These are phyloP conservation scores for Cairina moschata DNA, from an alignment of 2,113 vertebrate genomes.

Conservation along the genomic window DNA sequence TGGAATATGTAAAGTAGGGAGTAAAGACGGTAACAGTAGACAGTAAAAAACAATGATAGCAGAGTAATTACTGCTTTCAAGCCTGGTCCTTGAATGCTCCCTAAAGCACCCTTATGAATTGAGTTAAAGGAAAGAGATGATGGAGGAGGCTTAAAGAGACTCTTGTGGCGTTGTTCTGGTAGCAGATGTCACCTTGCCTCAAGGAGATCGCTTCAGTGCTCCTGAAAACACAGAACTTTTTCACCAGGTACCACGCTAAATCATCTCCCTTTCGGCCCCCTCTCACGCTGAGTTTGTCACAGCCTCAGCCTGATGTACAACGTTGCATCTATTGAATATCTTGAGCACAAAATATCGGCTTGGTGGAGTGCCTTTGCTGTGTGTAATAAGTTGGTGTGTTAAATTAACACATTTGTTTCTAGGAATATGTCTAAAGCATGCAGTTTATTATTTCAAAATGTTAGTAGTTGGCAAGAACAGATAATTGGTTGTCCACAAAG, in stretches of 20 bases:
- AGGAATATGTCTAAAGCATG: background rate
- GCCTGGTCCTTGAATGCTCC: background rate
- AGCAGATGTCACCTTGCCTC: background rate
- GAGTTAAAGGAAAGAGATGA: constrained; percentile 17
- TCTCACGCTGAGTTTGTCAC: background rate
- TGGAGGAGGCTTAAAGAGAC: background rate
- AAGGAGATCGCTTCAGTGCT: background rate
- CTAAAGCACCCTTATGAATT: constrained; percentile 18
- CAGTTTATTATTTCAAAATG: background rate
- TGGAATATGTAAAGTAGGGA: background rate
- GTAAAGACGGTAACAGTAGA: background rate
- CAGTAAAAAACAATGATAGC: background rate
- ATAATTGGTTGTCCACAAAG: background rate
- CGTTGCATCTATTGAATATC: background rate
- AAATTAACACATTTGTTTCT: background rate
- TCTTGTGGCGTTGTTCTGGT: background rate
- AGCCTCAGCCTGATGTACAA: background rate
- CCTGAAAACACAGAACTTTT: background rate
- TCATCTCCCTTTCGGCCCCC: background rate
- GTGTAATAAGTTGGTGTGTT: background rate
- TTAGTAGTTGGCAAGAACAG: background rate
- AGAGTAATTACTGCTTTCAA: constrained; percentile 33
- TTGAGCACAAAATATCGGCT: background rate
- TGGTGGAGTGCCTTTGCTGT: background rate
- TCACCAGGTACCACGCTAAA: background rate